Conservation (phyloP, 2,113 vertebrate species). For the Apaloderma vittatum region DNA sequence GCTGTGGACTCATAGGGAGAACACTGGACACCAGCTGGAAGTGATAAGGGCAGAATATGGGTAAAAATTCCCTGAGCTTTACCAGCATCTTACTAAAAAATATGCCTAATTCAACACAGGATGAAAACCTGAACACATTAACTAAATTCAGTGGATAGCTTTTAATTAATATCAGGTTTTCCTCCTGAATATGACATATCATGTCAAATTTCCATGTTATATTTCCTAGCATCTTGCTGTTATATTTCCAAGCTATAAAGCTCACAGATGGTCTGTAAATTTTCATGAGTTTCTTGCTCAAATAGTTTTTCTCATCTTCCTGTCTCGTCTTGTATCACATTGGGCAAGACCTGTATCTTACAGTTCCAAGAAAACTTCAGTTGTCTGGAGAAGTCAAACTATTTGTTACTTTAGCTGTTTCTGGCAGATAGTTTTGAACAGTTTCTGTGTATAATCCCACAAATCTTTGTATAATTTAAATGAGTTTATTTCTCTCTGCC, state of each 20-base stretch:
- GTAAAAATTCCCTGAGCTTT: background rate
- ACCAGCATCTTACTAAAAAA: background rate
- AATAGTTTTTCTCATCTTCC: background rate
- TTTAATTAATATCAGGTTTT: slow-evolving; percentile 1
- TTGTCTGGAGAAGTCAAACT: background rate
- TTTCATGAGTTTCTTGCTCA: background rate
- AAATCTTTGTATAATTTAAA: background rate
- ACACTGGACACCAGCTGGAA: fast-evolving
- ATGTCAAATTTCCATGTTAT: background rate
- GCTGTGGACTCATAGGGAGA: background rate
- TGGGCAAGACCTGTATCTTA: background rate
- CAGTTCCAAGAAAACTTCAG: slow-evolving; percentile 1
- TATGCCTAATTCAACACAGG: background rate
- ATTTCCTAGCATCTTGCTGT: background rate
- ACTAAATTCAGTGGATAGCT: background rate
- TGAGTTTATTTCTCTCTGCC: background rate
- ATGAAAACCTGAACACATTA: background rate
- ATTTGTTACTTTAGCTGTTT: background rate
- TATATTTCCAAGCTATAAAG: background rate
- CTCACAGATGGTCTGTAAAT: background rate
- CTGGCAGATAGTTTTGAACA: background rate
- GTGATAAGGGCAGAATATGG: background rate
- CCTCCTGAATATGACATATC: background rate
- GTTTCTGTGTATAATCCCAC: background rate
- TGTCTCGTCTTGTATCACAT: background rate